Evolutionary conservation across 2,797 vertebrate species (phyloP).

Genomic region (Molossus alvarezi): DNA sequence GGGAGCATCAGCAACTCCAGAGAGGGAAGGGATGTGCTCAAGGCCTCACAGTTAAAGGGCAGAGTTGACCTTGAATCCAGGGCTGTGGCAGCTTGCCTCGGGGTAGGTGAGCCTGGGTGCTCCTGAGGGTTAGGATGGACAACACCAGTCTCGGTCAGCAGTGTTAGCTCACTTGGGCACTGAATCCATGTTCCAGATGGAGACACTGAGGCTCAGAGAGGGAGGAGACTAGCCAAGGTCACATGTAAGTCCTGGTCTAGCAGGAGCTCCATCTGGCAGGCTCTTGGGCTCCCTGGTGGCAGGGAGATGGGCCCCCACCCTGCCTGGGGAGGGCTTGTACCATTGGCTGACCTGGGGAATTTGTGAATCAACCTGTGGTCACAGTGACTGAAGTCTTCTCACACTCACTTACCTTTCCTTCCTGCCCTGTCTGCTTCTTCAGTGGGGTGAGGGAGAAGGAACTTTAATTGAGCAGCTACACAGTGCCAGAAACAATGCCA

Average conservation of each 20-base stretch:
- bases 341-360: neutral
- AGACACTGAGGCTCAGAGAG: neutral
- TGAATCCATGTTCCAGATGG: neutral
- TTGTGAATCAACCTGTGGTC: neutral
- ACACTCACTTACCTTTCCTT: neutral
- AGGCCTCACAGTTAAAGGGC: neutral
- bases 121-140: neutral
- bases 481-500: neutral
- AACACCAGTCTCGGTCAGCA: neutral
- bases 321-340: neutral
- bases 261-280: neutral
- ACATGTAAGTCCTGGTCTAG: neutral
- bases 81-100: neutral
- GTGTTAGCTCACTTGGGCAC: neutral
- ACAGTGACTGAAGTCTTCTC: neutral
- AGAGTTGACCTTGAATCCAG: neutral
- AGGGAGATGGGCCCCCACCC: neutral
- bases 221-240: neutral
- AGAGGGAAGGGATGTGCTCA: neutral
- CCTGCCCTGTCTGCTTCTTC: neutral
- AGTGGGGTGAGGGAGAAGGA: neutral
- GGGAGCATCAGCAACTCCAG: neutral
- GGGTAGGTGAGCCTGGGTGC: neutral
- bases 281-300: neutral
- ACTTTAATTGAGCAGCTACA: neutral